A percentile compares a stretch with the other conserved stretches of the same genome.
phyloP scores from a whole-genome alignment of 2,113 vertebrate genomes.

The Ascaphus truei region DNA sequence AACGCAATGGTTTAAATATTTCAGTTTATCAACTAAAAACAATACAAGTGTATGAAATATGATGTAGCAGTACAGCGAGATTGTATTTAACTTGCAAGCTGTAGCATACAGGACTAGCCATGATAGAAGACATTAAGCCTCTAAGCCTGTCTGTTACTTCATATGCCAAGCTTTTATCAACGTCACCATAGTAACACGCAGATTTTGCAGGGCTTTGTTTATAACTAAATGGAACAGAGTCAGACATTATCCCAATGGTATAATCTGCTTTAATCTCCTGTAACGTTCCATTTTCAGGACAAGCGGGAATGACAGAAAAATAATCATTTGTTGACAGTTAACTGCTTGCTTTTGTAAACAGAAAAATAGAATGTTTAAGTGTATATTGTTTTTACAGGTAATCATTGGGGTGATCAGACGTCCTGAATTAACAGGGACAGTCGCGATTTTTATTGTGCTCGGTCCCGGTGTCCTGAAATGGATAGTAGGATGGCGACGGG shows the following conservation, averaged over 20 bases:
- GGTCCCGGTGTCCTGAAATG: no score
- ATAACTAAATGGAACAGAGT: slow-evolving; percentile 58
- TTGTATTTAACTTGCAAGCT: background rate
- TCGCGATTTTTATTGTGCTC: no score
- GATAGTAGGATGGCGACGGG: no score
- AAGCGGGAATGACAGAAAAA: slow-evolving; percentile 15
- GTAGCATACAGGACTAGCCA: slow-evolving; percentile 40
- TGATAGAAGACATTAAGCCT: slow-evolving; percentile 45
- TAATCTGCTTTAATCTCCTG: slow-evolving; percentile 62
- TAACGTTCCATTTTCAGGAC: slow-evolving; percentile 32
- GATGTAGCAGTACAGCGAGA: background rate
- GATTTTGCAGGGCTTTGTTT: slow-evolving; percentile 55
- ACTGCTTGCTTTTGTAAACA: no score
- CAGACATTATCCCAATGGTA: slow-evolving; percentile 54
- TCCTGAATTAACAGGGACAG: no score
- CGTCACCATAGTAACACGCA: slow-evolving; percentile 53
- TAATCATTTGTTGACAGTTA: no score
- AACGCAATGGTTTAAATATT: no score
- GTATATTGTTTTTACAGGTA: no score
- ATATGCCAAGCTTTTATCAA: slow-evolving; percentile 45
- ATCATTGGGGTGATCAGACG: no score
- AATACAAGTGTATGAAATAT: no score
- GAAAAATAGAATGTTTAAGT: no score
- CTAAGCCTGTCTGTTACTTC: slow-evolving; percentile 39
- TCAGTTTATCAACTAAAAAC: no score